A percentile compares a stretch with the other conserved stretches of the same genome.
Conservation (phyloP, 2,113 vertebrate genomes). For the Mormoops blainvillei region DNA sequence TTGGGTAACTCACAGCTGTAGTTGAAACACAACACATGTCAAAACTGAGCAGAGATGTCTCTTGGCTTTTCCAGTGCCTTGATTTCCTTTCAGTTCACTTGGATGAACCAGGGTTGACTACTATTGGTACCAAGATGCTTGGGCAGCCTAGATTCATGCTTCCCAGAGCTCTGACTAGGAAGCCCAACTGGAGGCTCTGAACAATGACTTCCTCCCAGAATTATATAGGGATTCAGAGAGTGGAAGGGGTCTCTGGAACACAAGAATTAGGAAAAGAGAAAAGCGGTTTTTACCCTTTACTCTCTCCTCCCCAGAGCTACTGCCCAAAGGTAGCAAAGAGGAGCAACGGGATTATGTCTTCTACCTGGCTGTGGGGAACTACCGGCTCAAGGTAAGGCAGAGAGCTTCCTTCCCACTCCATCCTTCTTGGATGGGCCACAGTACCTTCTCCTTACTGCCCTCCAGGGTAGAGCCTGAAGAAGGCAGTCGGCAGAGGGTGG, state of each 20-base stretch:
- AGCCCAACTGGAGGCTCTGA: neutral
- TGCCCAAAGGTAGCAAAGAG: slow-evolving; percentile 86
- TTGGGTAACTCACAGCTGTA: neutral
- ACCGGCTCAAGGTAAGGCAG: slow-evolving; percentile 87
- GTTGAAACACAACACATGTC: neutral
- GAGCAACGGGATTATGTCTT: slow-evolving; percentile 91
- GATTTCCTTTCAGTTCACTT: neutral
- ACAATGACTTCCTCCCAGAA: neutral
- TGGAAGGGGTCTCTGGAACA: neutral
- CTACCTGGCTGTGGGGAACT: slow-evolving; percentile 90
- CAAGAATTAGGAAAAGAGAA: neutral
- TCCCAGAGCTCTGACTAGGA: neutral
- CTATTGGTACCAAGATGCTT: neutral
- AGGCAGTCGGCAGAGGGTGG: neutral
- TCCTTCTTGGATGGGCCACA: fast-evolving
- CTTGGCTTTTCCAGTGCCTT: neutral
- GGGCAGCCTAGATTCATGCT: neutral
- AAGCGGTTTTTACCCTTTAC: neutral
- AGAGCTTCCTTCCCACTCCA: neutral
- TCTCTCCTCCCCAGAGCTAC: slow-evolving; percentile 79
- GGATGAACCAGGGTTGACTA: neutral
- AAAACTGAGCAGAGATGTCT: neutral
- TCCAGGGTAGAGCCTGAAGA: neutral
- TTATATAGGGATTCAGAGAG: neutral
- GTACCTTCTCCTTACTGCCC: neutral